These are phyloP conservation scores for Serripes groenlandicus DNA, from an alignment of 2,888 invertebrate genomes.

Conservation along the genomic window DNA sequence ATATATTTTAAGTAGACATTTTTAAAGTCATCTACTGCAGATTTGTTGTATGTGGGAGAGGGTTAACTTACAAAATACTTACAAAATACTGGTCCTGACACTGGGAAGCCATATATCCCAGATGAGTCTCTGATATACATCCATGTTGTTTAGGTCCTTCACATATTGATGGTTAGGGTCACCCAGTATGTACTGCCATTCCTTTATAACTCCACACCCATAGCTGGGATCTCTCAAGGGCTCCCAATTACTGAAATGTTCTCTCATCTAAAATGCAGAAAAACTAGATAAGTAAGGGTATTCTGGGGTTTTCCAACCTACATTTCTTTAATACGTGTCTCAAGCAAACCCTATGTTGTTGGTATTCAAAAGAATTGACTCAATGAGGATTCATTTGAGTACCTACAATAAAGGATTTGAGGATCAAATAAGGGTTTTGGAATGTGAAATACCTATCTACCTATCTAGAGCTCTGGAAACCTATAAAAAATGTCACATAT, in stretches of 20 bases:
- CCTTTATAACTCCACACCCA: slow-evolving; percentile 85
- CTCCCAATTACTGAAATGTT: slow-evolving; percentile 90
- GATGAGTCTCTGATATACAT: slow-evolving; percentile 93
- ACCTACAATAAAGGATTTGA: no score
- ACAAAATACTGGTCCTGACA: slow-evolving; percentile 91
- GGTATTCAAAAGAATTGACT: no score
- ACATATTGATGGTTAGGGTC: slow-evolving; percentile 73
- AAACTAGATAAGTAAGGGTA: not conserved
- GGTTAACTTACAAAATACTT: slow-evolving; percentile 83
- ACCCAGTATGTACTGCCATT: slow-evolving; percentile 87
- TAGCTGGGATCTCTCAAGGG: slow-evolving; percentile 89
- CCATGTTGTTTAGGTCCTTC: slow-evolving; percentile 81
- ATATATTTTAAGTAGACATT: no score
- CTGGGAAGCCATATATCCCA: slow-evolving; percentile 97
- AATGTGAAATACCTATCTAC: no score
- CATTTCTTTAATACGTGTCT: no score
- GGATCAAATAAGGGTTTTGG: no score
- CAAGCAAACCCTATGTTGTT: no score
- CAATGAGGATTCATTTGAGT: no score
- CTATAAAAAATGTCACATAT: no score
- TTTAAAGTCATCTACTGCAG: no score
- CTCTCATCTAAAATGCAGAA: slow-evolving; percentile 88
- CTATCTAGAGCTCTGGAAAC: no score
- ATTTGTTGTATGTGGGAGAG: not conserved
- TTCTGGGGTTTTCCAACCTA: no score